Conservation (phyloP, 2,888 invertebrate species). For the Cosmopolites sordidus region DNA sequence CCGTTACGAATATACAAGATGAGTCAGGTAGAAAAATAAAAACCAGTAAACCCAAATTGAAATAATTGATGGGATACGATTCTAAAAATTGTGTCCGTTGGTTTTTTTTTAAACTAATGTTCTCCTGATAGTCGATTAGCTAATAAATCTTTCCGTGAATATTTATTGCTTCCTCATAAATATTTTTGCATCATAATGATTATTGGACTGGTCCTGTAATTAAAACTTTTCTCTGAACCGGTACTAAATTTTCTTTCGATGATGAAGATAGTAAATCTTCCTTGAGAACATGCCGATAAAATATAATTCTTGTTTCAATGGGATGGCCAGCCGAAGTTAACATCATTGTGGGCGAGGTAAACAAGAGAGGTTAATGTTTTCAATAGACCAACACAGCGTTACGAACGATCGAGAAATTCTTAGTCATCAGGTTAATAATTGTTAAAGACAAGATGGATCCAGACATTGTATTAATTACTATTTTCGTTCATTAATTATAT, state of each 20-base stretch:
- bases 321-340: no score
- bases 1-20: no score
- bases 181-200: constrained; percentile 19
- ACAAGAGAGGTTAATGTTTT: no score
- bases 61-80: constrained; percentile 7
- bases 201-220: constrained; percentile 9
- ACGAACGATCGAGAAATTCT: no score
- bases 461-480: no score
- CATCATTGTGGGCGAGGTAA: no score
- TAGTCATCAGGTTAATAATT: no score
- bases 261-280: constrained; percentile 8
- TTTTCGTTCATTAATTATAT: no score
- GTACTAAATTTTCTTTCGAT: constrained; percentile 16
- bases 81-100: constrained; percentile 6
- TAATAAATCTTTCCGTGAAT: constrained; percentile 16
- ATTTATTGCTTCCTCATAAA: constrained; percentile 12
- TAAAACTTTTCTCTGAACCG: constrained; percentile 11
- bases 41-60: background rate
- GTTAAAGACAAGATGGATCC: no score
- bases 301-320: background rate
- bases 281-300: background rate
- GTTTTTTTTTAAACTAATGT: constrained; percentile 5
- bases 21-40: constrained; percentile 3
- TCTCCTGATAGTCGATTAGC: constrained; percentile 5
- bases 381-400: no score